phyloP scores from a whole-genome alignment of 2,888 invertebrate genomes.

The Caenorhabditis imperialis region DNA sequence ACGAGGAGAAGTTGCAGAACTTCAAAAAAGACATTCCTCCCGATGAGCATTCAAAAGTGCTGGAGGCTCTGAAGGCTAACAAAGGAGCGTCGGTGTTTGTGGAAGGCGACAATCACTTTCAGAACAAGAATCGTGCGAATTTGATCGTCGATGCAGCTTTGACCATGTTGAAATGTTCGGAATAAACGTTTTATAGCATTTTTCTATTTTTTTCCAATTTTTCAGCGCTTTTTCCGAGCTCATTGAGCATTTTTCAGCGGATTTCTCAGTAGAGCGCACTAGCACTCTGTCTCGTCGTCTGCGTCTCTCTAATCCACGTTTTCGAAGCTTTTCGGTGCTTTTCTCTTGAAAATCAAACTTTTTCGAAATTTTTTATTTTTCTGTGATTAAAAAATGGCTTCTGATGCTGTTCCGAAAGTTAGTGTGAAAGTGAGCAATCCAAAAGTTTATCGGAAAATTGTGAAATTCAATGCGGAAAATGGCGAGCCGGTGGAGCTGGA shows the following conservation, averaged over 20 bases:
- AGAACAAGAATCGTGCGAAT: constrained; percentile 32
- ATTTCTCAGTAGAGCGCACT: too few species aligned
- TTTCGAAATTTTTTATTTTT: constrained; percentile 83
- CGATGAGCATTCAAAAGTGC: constrained; percentile 9
- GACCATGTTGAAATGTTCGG: constrained; percentile 2
- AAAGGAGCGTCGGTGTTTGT: constrained; percentile 37
- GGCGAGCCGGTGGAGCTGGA: constrained; percentile 25
- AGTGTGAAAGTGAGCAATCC: constrained; percentile 16
- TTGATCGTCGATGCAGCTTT: constrained; percentile 15
- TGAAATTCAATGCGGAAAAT: constrained; percentile 23
- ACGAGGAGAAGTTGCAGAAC: constrained; percentile 13
- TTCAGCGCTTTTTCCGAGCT: not conserved
- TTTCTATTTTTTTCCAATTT: not conserved
- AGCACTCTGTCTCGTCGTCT: too few species aligned
- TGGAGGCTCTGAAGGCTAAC: constrained; percentile 11
- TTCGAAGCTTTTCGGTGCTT: too few species aligned
- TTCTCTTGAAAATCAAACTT: too few species aligned
- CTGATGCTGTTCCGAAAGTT: not conserved
- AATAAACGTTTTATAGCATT: not conserved
- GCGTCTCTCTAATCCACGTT: too few species aligned
- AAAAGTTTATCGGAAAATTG: constrained; percentile 25
- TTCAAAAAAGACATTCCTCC: constrained; percentile 16
- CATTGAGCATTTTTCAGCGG: too few species aligned
- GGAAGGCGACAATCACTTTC: constrained; percentile 38
- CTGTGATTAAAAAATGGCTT: constrained; percentile 13